Evolutionary conservation across 1,140 invertebrate genomes (phyloP), one percentile per base, ranked within the genome.

Genomic region (Diabrotica undecimpunctata): DNA sequence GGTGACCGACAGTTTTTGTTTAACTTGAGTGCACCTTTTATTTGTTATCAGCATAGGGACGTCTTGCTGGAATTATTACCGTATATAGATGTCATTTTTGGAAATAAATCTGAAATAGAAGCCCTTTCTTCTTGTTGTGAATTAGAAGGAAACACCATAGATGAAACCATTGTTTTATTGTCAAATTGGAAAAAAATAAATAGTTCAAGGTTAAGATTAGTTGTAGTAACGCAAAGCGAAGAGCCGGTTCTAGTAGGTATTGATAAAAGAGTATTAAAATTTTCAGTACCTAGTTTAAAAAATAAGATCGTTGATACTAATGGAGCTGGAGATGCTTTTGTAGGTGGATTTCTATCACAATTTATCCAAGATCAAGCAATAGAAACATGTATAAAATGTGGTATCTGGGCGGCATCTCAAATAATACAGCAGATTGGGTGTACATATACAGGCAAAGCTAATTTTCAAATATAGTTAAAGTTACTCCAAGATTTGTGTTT

Each of bases 291-390:
- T 2, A 78, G 77, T 60, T 75, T 99, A n/a, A 73, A 83, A 60
- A 88, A 93, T 58, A 84, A 96, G 76, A 88, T 99, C 60, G 87
- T 98, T 4, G 97, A 99, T 79, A 98, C 97, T 0, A 99, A 99
- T 85, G 97, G 96, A 54, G 97, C 97, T 72, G 97, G 97, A 38
- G 97, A 99, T 85, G 96, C 97, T 11, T 99, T 99, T 83, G 92
- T 94, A 70, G 97, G 97, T 75, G 97, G 94, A 14, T 99, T 98
- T 78, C 79, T 99, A 9, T 86, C 95, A 8, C 94, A 97, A 81
- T 88, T 92, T 73, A 86, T 98, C n/a, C 86, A 91, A 76, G 87
- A 85, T 3, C 88, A 90, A 74, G 78, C 85, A 5, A 80, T 95
- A 38, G 90, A 90, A 35, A 84, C 85, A 0, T 96, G 93, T 76